Conservation (phyloP, 2,113 vertebrate species). For the Periophthalmus modestus region DNA sequence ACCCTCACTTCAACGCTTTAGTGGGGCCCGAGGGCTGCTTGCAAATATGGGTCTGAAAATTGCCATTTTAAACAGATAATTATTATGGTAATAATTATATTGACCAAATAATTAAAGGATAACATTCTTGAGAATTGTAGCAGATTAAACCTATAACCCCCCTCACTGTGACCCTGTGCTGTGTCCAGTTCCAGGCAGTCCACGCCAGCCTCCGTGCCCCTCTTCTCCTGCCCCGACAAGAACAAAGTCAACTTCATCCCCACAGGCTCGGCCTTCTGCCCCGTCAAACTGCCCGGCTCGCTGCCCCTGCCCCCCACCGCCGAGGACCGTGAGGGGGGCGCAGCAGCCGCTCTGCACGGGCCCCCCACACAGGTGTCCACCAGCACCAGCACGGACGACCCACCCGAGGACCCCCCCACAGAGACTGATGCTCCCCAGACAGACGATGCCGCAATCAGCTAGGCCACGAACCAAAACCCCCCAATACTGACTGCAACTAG, state of each 20-base stretch:
- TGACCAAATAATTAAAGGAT: too few relatives aligned
- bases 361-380: slow-evolving; percentile 87
- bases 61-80: too few relatives aligned
- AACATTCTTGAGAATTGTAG: too few relatives aligned
- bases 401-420: slow-evolving; percentile 68
- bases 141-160: too few relatives aligned
- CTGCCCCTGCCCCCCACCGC: slow-evolving; percentile 77
- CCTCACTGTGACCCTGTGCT: not conserved
- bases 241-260: slow-evolving; percentile 99
- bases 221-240: slow-evolving; percentile 99
- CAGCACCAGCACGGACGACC: slow-evolving; percentile 88
- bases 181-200: slow-evolving; percentile 86
- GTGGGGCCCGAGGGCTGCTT: too few relatives aligned
- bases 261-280: slow-evolving; percentile 97
- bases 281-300: slow-evolving; percentile 89
- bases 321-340: slow-evolving; percentile 77
- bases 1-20: too few relatives aligned
- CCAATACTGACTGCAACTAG: slow-evolving; percentile 47
- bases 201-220: slow-evolving; percentile 83
- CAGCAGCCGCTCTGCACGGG: slow-evolving; percentile 55
- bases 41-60: too few relatives aligned
- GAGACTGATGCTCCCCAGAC: slow-evolving; percentile 80
- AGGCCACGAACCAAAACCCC: slow-evolving; percentile 53
- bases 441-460: slow-evolving; percentile 85
- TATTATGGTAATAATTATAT: too few relatives aligned